Evolutionary conservation across 1,140 invertebrate species (phyloP), one percentile per base, ranked within the genome.

Genomic region (Euwallacea fornicatus): DNA sequence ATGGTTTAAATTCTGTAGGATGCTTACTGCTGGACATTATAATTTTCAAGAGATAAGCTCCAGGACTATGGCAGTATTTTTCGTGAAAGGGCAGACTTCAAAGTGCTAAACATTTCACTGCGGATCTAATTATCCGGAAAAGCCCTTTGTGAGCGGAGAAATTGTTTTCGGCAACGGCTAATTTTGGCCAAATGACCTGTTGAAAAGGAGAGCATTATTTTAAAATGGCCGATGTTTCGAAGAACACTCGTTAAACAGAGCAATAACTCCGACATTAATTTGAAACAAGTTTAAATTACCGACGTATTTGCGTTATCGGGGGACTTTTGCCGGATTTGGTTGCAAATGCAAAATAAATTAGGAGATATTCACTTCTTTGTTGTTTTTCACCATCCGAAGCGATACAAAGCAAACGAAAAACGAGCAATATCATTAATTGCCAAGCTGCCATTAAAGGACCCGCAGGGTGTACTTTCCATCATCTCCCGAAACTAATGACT

Each of bases 151-250:
- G 16, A 56, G 54, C 65, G 33, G 8, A 50, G 54, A 59, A 58
- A 54, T 56, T 56, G 63, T 65, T 65, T 64, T 65, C 54, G 41
- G 42, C 50, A 64, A 59, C 7, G 65, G 10, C 54, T 55, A 66
- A 66, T 66, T 66, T 66, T 21, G 41, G 15, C 44, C 13, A 59
- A 56, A 59, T 59, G 53, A 66, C 63, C 63, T 65, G 63, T 65
- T 65, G 63, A 54, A 41, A 60, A 53, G 62, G 42, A 46, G 4
- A 21, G 47, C n/a, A 64, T 33, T 53, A 53, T 64, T 64, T 53
- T 46, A 64, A 53, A 64, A 10, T 50, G 16, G 56, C 46, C 9
- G 13, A 50, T 50, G 13, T 11, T 50, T 1, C 9, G 9, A 11
- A 13, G 9, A 50, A 50, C 46, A 33, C 21, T 33, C 21, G 21